Base-by-base conservation (phyloP, 2,888 invertebrate genomes). In the Amblyjoppa proteus region DNA sequence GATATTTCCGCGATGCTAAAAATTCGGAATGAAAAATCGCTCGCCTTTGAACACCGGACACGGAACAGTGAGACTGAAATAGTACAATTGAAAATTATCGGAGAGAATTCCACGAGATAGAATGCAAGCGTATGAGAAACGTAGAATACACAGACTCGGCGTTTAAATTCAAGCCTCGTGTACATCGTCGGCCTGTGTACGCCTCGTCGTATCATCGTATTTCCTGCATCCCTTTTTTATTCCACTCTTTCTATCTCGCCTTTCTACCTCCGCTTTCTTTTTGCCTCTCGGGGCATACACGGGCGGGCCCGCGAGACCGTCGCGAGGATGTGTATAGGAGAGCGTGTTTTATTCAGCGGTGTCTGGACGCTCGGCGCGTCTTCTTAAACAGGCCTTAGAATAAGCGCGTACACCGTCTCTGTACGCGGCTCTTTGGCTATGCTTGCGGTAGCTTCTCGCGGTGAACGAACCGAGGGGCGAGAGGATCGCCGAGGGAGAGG, bases 281-380 rank as follows among this genome's bases (percentile, higher is more conserved):
- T 68, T 81, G 34, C 70, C 64, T 71, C 64, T 73, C 70, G 49
- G 20, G 51, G 64, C 20, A 53, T 45, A 79, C 41, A 31, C 28
- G 81, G 41, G 77, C 28, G 74, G 16, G 69, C 25, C 16, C 34
- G 58, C n/a, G 38, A 25, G 74, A 68, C 61, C 41, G 53, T 71
- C 69, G 61, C 71, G 53, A 80, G 58, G 84, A 76, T 69, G 88
- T 89, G 89, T 90, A 89, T 87, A 53, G 84, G 85, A 64, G 81
- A 83, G 87, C 75, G 90, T 91, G 80, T 90, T 91, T 92, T 92
- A 92, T 92, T 92, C 91, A 92, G 88, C 84, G 88, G 88, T 86
- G 91, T 91, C 91, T 91, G 91, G 89, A 89, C 88, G 83, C 79
- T 74, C 83, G 86, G 77, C 89, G 85, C 88, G 88, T 88, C 89